Evolutionary conservation across 2,113 vertebrate species (phyloP), one percentile per base, ranked within the genome.

Genomic region (Scophthalmus maximus): DNA sequence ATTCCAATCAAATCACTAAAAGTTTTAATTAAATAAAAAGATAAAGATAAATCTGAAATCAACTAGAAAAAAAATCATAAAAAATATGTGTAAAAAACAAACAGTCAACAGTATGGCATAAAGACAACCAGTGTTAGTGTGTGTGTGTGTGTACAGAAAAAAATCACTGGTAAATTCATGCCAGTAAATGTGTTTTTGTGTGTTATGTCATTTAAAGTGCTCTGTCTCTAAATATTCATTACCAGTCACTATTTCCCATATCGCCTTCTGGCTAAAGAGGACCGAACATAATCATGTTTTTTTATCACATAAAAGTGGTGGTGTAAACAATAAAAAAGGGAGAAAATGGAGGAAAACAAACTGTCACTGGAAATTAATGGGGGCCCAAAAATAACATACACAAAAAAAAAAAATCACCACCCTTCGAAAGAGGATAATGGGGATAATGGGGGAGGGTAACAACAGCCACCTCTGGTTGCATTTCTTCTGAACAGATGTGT

Each of bases 291-390:
- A 76, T 18, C 22, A 55, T 17, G 14, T 3, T 50, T 52, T 34
- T 23, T 18, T 52, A 40, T 40, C 12, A 11, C 42, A 29, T 17
- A 2, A 22, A 49, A 38, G 47, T 40, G 42, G 49, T 14, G 52
- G 25, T 14, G 8, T 8, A 40, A 6, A 14, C 23, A 11, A 53
- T 23, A 27, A 9, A 40, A 22, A 2, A 15, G 6, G n/a, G 6
- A 52, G 32, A 70, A 58, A 49, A n/a, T 57, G 8, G 6, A 4
- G 11, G 22, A 20, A 57, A 49, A 52, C 26, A 70, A 74, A 68
- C 42, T 67, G 79, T 73, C 69, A 72, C 18, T 34, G 12, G 14
- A 64, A 85, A 84, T 81, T 26, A 87, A 73, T 63, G 61, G 49
- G 20, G 15, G 22, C 36, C 47, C 38, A 42, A 82, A 73, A 65